Conservation (phyloP, 2,888 invertebrate genomes). For the Drosophila diplacantha region DNA sequence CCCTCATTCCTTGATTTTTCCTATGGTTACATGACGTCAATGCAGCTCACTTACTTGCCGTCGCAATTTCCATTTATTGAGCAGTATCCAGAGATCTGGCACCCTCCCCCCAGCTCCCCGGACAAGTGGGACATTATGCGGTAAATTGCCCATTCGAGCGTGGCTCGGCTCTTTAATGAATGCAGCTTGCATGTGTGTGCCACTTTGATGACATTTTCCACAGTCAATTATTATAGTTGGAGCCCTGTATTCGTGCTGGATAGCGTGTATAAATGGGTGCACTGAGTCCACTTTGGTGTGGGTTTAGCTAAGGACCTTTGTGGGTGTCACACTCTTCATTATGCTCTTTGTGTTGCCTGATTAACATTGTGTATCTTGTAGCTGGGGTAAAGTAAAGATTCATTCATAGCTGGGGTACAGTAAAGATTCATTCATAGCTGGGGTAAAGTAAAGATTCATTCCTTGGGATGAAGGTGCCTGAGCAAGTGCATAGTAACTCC, state of each 20-base stretch:
- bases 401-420: background rate
- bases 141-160: constrained; percentile 35
- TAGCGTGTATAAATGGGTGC: background rate
- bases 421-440: background rate
- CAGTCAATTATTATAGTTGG: constrained; percentile 6
- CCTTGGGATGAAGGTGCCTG: no score
- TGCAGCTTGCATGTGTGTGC: constrained; percentile 29
- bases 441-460: background rate
- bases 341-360: background rate
- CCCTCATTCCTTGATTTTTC: constrained; percentile 30
- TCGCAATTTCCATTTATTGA: constrained; percentile 22
- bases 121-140: constrained; percentile 12
- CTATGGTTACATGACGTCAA: constrained; percentile 34
- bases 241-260: background rate
- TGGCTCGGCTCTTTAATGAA: no score
- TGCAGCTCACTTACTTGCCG: constrained; percentile 2
- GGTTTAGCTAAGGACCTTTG: background rate
- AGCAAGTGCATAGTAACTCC: background rate
- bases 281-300: background rate
- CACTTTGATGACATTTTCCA: constrained; percentile 21
- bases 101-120: no score
- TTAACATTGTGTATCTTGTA: background rate
- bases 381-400: background rate
- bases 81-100: background rate
- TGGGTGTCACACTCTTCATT: background rate